Conservation (phyloP, 2,113 vertebrate genomes). For the Dryoscopus gambensis region DNA sequence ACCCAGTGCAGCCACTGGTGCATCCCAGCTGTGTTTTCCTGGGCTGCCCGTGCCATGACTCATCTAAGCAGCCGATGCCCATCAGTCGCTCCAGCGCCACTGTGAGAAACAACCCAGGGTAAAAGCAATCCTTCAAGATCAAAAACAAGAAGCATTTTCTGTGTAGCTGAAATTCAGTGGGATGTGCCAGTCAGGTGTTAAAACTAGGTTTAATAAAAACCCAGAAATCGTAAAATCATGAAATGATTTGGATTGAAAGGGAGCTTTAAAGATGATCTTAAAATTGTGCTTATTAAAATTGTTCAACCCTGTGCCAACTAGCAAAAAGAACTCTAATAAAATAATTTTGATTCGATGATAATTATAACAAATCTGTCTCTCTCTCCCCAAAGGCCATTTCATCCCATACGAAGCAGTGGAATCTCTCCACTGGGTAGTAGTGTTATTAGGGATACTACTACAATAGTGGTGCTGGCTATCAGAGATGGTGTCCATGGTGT, state of each 20-base stretch:
- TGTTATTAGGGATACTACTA: background rate
- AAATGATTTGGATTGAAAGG: background rate
- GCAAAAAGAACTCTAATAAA: background rate
- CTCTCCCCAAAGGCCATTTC: background rate
- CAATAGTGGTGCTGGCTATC: background rate
- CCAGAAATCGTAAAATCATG: accelerated
- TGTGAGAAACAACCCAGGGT: background rate
- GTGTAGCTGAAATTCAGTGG: background rate
- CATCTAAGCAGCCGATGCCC: accelerated
- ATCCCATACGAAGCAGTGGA: background rate
- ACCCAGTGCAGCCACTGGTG: background rate
- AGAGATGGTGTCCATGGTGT: too few species aligned
- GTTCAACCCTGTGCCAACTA: background rate
- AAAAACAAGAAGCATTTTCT: background rate
- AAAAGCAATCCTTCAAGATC: background rate
- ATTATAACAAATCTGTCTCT: background rate
- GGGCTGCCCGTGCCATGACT: accelerated
- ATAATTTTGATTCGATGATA: background rate
- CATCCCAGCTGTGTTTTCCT: background rate
- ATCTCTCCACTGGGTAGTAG: background rate
- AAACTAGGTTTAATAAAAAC: background rate
- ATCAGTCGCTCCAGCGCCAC: accelerated
- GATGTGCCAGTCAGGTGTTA: background rate
- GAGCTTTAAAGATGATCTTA: background rate
- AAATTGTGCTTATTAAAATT: background rate